Base-by-base conservation (phyloP, 2,797 vertebrate species). In the Poecile montanus region DNA sequence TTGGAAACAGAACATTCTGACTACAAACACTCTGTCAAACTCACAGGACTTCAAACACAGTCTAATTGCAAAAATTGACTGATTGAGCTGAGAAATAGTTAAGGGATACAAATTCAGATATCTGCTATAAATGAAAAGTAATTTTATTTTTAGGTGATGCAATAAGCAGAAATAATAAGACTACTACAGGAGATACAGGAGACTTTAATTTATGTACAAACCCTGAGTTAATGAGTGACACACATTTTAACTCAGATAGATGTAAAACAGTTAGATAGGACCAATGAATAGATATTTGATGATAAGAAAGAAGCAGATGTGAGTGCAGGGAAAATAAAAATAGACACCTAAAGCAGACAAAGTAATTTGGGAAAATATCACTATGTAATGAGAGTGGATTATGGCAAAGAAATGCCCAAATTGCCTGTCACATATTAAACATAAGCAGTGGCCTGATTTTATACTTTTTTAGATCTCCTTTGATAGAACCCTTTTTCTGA, bases 271-370 rank as follows among this genome's bases (percentile, higher is more conserved):
- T 1, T 18, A 74, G 71, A 53, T 53, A 82, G 65, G 61, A 83
- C 17, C 42, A 67, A 89, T 72, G 68, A 85, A 85, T 67, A 93
- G 75, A 36, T 94, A 77, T 67, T 89, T 82, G 21, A 57, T 77
- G 78, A 80, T 74, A 92, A 91, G 81, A 81, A 84, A 17, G 11
- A 67, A 85, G 70, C 30, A 80, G 22, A 13, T 57, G 56, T 20
- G 18, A 81, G 13, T 30, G 26, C 34, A 68, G 20, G 11, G 36
- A 38, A 88, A 68, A 30, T 53, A 54, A 58, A 82, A 60, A 44
- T 4, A 71, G 70, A 71, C 16, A 75, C 34, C 50, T 68, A 42
- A 65, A 88, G 62, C 2, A 4, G 51, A 30, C 70, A 54, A 71
- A 86, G 9, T 7, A n/a, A 40, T 75, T 61, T 88, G 38, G 26